Evolutionary conservation across 2,797 vertebrate genomes (phyloP), one percentile per base, ranked within the genome.

Genomic region (Acipenser oxyrinchus): DNA sequence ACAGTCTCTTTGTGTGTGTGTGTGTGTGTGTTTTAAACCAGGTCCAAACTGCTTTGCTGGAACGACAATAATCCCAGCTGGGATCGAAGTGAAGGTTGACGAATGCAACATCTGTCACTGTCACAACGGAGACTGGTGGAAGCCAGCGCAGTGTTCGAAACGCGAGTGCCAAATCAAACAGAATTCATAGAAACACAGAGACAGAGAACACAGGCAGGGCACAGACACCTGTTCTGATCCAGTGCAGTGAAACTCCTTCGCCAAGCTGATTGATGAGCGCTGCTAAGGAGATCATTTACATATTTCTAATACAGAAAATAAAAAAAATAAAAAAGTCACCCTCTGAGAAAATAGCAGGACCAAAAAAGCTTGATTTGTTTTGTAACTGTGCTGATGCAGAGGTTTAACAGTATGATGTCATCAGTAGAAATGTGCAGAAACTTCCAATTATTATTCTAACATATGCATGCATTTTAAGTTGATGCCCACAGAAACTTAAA

Each of bases 51-150:
- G 97, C 90, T 99, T 99, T 77, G 97, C 97, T 70, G 97, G 97
- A 88, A 96, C 95, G 48, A 99, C 94, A 7, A 99, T 99, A 73
- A 99, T 99, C 84, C 97, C 97, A 5, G 97, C 96, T 60, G 97
- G 97, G 84, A 98, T 96, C 59, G 97, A 99, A 84, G 97, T 99
- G 76, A 99, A 99, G 89, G 96, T 99, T 91, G 97, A 99, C 75
- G 97, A 98, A 85, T 99, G 97, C 90, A 97, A 95, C 90, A 97
- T 99, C 90, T 99, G 97, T 84, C 95, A 97, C 82, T 99, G 97
- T 87, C 95, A 97, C 91, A 96, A 93, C 23, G 97, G 96, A 77
- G 97, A 99, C 90, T 99, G 97, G 97, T 99, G 96, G 96, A 99
- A 99, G 79, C 95, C 95, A 0, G 97, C 97, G 1, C 95, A 97